phyloP scores from a whole-genome alignment of 2,888 invertebrate genomes.

The Odontocolon sp. region DNA sequence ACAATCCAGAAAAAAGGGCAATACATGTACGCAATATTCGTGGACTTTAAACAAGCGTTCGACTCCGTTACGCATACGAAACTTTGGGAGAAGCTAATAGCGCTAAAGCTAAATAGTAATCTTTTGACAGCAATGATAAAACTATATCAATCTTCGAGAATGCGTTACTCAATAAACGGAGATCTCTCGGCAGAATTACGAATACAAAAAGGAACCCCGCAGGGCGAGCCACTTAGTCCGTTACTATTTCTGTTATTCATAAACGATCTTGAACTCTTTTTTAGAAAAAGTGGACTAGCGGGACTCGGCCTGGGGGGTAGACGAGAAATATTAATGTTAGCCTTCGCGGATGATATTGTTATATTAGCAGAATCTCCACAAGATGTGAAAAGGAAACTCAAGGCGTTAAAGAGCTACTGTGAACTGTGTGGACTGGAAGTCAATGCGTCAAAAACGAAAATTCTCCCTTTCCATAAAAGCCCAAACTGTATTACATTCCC shows the following conservation, averaged over 20 bases:
- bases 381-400: slow-evolving; percentile 5
- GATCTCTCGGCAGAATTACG: neutral
- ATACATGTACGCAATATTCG: slow-evolving; percentile 50
- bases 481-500: neutral
- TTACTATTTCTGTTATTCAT: slow-evolving; percentile 15
- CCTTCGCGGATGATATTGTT: slow-evolving; percentile 29
- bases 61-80: slow-evolving; percentile 46
- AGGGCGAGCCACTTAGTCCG: slow-evolving; percentile 20
- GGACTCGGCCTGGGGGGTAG: neutral
- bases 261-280: neutral
- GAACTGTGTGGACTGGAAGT: slow-evolving; percentile 2
- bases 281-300: neutral
- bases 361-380: slow-evolving; percentile 6
- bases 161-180: slow-evolving; percentile 7
- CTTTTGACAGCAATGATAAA: slow-evolving; percentile 38
- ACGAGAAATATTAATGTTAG: slow-evolving; percentile 1
- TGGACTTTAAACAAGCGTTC: slow-evolving; percentile 46
- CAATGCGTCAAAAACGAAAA: slow-evolving; percentile 14
- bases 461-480: neutral
- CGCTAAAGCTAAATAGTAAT: slow-evolving; percentile 13
- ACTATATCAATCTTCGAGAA: slow-evolving; percentile 45
- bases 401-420: slow-evolving; percentile 9
- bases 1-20: slow-evolving; percentile 24
- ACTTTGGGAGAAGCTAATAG: slow-evolving; percentile 48
- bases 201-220: slow-evolving; percentile 11